Percentiles rank a stretch among this genome's conserved stretches.
These are phyloP conservation scores for Ispidina picta DNA, from an alignment of 2,797 vertebrate species.

Conservation along the genomic window DNA sequence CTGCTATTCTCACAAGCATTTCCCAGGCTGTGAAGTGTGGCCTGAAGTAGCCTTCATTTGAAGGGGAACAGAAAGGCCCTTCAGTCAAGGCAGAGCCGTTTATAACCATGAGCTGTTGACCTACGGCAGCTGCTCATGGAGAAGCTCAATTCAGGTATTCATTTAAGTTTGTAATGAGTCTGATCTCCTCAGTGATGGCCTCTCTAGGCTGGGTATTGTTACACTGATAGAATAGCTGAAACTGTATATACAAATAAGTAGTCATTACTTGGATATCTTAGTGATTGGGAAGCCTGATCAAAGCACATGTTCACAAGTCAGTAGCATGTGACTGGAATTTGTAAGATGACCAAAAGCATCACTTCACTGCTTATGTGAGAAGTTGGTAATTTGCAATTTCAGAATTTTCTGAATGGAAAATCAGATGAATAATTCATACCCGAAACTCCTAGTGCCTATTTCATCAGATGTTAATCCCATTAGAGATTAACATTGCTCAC, in stretches of 20 bases:
- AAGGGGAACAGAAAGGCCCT: conserved; percentile 12
- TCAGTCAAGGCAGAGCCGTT: neutral
- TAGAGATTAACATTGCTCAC: conserved; percentile 10
- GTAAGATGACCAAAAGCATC: neutral
- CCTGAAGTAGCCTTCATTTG: neutral
- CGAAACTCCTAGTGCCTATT: neutral
- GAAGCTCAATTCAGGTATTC: conserved; percentile 41
- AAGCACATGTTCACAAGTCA: neutral
- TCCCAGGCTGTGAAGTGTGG: neutral
- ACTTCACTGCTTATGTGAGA: neutral
- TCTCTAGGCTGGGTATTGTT: neutral
- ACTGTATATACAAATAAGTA: neutral
- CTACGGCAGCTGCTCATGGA: conserved; percentile 2
- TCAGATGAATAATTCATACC: neutral
- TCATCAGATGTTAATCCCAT: neutral
- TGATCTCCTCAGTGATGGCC: neutral
- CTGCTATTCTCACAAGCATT: conserved; percentile 7
- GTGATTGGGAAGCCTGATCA: neutral
- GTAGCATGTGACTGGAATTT: neutral
- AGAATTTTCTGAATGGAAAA: conserved; percentile 41
- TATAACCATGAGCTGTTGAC: neutral
- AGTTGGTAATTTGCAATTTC: neutral
- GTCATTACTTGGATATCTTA: neutral
- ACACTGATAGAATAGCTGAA: neutral
- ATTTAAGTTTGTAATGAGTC: neutral